Evolutionary conservation across 2,888 invertebrate species (phyloP).

Genomic region (Schrankia costaestrigalis): DNA sequence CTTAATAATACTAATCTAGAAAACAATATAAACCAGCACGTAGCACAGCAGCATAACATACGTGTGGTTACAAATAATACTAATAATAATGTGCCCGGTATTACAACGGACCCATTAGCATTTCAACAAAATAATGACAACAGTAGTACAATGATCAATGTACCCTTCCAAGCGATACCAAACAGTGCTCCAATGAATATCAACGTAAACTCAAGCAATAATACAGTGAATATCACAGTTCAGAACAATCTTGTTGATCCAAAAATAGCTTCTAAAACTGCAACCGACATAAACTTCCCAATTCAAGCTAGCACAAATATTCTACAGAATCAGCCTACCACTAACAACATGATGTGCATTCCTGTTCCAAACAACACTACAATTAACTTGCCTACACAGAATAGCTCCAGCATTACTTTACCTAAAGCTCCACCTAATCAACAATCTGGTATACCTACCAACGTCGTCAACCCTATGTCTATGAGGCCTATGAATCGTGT

Average conservation of each 20-base stretch:
- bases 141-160: conserved; percentile 72
- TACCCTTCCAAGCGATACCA: conserved; percentile 75
- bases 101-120: conserved; percentile 56
- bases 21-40: conserved; percentile 64
- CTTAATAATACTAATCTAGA: conserved; percentile 59
- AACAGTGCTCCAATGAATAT: conserved; percentile 78
- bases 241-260: conserved; percentile 76
- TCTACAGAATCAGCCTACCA: conserved; percentile 59
- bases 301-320: conserved; percentile 59
- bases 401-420: conserved; percentile 79
- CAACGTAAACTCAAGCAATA: conserved; percentile 75
- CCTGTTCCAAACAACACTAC: conserved; percentile 72
- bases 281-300: conserved; percentile 67
- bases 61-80: conserved; percentile 69
- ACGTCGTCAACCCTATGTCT: conserved; percentile 85
- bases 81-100: conserved; percentile 55
- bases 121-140: conserved; percentile 71
- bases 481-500: conserved; percentile 89
- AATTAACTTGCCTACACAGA: conserved; percentile 73
- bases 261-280: conserved; percentile 70
- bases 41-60: conserved; percentile 71
- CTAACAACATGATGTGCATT: conserved; percentile 68
- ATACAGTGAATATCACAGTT: conserved; percentile 74
- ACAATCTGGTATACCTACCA: conserved; percentile 83
- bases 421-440: conserved; percentile 82